A percentile compares a stretch with the other conserved stretches of the same genome.
phyloP scores from a whole-genome alignment of 2,888 invertebrate genomes.

The Drosophila suboccidentalis region DNA sequence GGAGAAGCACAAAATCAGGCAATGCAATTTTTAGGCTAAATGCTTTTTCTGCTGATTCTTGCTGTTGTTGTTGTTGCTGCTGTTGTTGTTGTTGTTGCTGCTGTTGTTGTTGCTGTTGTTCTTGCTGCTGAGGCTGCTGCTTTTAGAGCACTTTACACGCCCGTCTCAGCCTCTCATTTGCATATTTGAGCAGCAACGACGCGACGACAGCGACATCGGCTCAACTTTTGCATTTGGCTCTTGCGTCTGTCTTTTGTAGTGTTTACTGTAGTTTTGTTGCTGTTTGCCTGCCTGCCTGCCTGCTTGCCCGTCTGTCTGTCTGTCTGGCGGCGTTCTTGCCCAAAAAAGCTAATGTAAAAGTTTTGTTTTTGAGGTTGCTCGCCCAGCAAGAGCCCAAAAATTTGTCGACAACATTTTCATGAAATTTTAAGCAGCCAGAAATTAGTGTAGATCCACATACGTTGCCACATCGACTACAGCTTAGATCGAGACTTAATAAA shows the following conservation, averaged over 20 bases:
- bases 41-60: conserved; percentile 31
- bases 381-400: conserved; percentile 28
- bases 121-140: conserved; percentile 37
- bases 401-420: conserved; percentile 46
- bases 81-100: conserved; percentile 22
- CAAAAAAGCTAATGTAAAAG: conserved; percentile 68
- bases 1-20: conserved; percentile 24
- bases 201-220: conserved; percentile 10
- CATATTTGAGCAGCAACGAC: conserved; percentile 65
- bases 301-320: background rate
- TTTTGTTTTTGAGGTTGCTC: conserved; percentile 50
- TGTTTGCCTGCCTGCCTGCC: conserved; percentile 4
- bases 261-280: conserved; percentile 36
- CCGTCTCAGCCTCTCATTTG: conserved; percentile 62
- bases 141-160: conserved; percentile 63
- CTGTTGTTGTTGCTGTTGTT: conserved; percentile 26
- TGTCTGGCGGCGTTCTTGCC: conserved; percentile 26
- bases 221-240: conserved; percentile 45
- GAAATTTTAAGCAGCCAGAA: conserved; percentile 34
- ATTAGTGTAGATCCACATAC: conserved; percentile 59
- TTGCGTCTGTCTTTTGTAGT: conserved; percentile 28
- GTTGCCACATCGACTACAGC: conserved; percentile 10
- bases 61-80: conserved; percentile 21
- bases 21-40: conserved; percentile 66
- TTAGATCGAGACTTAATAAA: conserved; percentile 16